phyloP scores from a whole-genome alignment of 2,797 vertebrate species.

The Loriculus beryllinus region DNA sequence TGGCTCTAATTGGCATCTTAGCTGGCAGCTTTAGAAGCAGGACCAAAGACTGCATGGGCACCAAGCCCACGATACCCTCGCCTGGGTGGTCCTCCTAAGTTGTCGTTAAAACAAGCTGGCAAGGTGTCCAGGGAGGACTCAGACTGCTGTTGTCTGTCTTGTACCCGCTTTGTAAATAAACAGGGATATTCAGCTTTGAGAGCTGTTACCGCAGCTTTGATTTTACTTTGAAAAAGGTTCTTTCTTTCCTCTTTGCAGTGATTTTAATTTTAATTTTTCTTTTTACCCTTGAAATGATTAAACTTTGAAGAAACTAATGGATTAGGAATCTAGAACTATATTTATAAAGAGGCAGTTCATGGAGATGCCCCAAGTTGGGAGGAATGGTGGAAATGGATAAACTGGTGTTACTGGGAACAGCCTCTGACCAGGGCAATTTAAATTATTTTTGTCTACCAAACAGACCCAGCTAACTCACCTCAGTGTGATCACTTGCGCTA shows the following conservation, averaged over 20 bases:
- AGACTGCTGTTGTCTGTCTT: neutral
- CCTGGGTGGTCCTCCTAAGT: conserved; percentile 44
- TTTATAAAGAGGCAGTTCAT: neutral
- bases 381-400: neutral
- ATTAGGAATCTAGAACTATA: neutral
- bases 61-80: neutral
- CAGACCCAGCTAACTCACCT: neutral
- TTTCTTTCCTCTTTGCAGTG: neutral
- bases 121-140: neutral
- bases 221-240: neutral
- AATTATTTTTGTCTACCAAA: neutral
- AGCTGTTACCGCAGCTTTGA: neutral
- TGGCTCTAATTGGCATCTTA: conserved; percentile 20
- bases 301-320: neutral
- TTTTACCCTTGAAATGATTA: neutral
- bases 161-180: conserved; percentile 21
- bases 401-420: neutral
- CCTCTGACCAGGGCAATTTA: neutral
- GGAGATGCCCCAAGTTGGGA: neutral
- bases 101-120: neutral
- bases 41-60: neutral
- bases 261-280: neutral
- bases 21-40: conserved; percentile 6
- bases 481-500: neutral
- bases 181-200: neutral